Evolutionary conservation across 2,888 invertebrate genomes (phyloP).

Genomic region (Drosophila kambysellisi): DNA sequence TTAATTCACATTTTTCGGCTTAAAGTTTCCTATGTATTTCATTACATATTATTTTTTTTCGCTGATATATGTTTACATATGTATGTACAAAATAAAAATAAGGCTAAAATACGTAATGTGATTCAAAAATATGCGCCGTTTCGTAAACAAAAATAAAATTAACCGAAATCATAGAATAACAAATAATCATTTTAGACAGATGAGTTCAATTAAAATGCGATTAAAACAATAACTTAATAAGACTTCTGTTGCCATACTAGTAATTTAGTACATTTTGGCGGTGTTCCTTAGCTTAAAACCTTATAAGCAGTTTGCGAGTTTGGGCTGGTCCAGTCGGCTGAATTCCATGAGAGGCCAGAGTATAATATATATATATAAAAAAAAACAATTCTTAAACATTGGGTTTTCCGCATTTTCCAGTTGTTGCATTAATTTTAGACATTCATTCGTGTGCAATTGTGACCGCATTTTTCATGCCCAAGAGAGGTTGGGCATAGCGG

Average conservation of each 20-base stretch:
- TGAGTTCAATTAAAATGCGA: neutral
- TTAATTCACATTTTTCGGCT: neutral
- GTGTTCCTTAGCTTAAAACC: neutral
- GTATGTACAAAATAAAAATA: neutral
- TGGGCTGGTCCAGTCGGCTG: neutral
- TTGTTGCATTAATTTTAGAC: neutral
- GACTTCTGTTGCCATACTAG: conserved; percentile 1
- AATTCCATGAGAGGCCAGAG: neutral
- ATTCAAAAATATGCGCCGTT: neutral
- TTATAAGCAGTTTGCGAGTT: conserved; percentile 1
- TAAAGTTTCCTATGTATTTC: neutral
- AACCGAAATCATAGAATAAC: neutral
- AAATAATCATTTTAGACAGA: neutral
- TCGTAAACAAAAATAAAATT: neutral
- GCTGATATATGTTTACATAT: neutral
- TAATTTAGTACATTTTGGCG: neutral
- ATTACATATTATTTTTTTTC: neutral
- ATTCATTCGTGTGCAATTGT: conserved; percentile 91
- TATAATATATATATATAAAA: neutral
- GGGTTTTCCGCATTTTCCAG: neutral
- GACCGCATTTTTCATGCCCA: conserved; percentile 90
- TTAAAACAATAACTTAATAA: conserved; percentile 3
- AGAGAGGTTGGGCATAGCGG: conserved; percentile 84
- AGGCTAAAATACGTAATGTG: neutral
- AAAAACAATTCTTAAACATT: neutral